These are phyloP conservation scores for Ornithoptera alexandrae DNA, from an alignment of 2,888 invertebrate species.

Conservation along the genomic window DNA sequence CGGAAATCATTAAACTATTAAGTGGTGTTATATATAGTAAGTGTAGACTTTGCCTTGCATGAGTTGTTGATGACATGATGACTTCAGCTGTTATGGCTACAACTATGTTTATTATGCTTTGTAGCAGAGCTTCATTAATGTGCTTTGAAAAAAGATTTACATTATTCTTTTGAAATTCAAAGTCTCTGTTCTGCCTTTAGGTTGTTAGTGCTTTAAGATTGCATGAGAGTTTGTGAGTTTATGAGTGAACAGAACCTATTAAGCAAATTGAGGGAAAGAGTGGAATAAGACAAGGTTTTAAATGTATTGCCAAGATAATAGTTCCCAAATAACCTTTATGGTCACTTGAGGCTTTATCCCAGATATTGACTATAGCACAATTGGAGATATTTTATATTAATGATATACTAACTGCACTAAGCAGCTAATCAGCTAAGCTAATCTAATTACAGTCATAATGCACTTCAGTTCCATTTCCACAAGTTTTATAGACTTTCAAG, in stretches of 20 bases:
- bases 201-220: not conserved
- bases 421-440: not conserved
- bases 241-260: not conserved
- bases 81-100: not conserved
- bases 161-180: not conserved
- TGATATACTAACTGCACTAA: not conserved
- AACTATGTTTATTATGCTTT: not conserved
- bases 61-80: not conserved
- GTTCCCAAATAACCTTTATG: not conserved
- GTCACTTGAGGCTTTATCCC: not conserved
- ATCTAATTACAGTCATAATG: not conserved
- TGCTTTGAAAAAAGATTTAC: not conserved
- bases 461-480: not conserved
- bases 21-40: not conserved
- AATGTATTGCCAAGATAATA: not conserved
- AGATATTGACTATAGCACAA: not conserved
- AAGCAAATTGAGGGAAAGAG: not conserved
- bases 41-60: slow-evolving; percentile 14
- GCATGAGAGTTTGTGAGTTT: not conserved
- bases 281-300: not conserved
- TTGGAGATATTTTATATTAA: not conserved
- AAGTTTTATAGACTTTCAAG: not conserved
- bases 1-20: too few relatives aligned
- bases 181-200: not conserved
- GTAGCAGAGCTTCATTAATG: slow-evolving; percentile 2